Conservation (phyloP, 2,888 invertebrate species). For the Orthosia gothica region DNA sequence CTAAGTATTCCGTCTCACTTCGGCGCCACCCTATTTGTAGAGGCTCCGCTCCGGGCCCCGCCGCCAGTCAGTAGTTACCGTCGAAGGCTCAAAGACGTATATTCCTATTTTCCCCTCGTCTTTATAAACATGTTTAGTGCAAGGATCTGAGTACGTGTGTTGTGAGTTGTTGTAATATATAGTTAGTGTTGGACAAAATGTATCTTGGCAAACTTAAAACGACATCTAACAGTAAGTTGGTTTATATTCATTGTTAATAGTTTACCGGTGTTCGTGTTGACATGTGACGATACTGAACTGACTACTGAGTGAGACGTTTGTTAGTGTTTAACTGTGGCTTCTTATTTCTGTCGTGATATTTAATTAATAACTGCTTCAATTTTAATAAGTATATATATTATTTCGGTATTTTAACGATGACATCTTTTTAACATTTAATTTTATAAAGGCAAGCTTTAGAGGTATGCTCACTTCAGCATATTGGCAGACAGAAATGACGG, state of each 20-base stretch:
- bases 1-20: slow-evolving; percentile 42
- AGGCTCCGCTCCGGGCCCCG: slow-evolving; percentile 12
- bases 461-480: not conserved
- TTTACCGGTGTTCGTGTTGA: slow-evolving; percentile 14
- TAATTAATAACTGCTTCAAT: not conserved
- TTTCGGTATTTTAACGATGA: not conserved
- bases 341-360: not conserved
- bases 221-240: slow-evolving; percentile 81
- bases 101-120: not conserved
- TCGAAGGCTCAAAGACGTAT: slow-evolving; percentile 59
- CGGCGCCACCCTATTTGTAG: slow-evolving; percentile 29
- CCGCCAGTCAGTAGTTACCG: slow-evolving; percentile 49
- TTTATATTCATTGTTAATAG: not conserved
- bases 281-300: not conserved
- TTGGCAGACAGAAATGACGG: not conserved
- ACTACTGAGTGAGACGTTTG: not conserved
- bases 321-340: not conserved
- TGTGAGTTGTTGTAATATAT: slow-evolving; percentile 26
- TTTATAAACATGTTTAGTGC: slow-evolving; percentile 34
- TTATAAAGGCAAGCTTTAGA: too few relatives aligned
- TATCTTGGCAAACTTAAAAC: slow-evolving; percentile 82
- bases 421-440: not conserved
- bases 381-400: not conserved
- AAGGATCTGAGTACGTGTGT: slow-evolving; percentile 42
- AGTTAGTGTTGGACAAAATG: slow-evolving; percentile 70